Percentiles rank a stretch among this genome's conserved stretches.
Evolutionary conservation across 1,140 invertebrate species (phyloP).

Genomic region (Drosophila pandora): DNA sequence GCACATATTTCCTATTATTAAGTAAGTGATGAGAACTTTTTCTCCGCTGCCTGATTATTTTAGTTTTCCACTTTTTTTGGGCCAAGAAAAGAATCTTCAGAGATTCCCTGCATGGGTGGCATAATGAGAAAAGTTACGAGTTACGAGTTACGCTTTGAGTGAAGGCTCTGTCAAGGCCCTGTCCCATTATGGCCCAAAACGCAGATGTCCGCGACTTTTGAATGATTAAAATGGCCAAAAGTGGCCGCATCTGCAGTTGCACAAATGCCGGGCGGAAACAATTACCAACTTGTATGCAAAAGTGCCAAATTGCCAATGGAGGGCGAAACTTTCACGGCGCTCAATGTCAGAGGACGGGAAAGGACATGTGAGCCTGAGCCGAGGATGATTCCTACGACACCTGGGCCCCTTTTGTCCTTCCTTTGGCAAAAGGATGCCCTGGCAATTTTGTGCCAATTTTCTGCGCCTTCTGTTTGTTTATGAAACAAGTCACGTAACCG

Average conservation of each 20-base stretch:
- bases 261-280: constrained; percentile 69
- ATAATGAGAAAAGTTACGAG: constrained; percentile 76
- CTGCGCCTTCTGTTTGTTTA: constrained; percentile 76
- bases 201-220: constrained; percentile 65
- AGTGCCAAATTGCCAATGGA: constrained; percentile 64
- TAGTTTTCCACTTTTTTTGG: constrained; percentile 37
- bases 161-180: constrained; percentile 36
- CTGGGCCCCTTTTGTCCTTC: constrained; percentile 16
- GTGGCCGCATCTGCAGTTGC: constrained; percentile 44
- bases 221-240: constrained; percentile 64
- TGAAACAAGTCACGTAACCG: constrained; percentile 79
- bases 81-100: constrained; percentile 25
- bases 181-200: constrained; percentile 25
- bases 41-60: constrained; percentile 38
- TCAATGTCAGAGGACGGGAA: constrained; percentile 54
- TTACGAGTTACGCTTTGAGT: constrained; percentile 19
- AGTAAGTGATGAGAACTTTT: constrained; percentile 37
- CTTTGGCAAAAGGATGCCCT: constrained; percentile 52
- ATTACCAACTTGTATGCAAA: constrained; percentile 79
- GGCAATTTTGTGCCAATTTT: constrained; percentile 75
- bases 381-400: constrained; percentile 5
- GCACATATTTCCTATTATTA: constrained; percentile 11
- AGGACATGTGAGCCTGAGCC: constrained; percentile 35
- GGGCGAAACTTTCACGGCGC: constrained; percentile 47
- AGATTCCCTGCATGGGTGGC: constrained; percentile 15